A percentile compares a stretch with the other conserved stretches of the same genome.
Conservation (phyloP, 1,140 invertebrate genomes). For the Lepidurus couesii region DNA sequence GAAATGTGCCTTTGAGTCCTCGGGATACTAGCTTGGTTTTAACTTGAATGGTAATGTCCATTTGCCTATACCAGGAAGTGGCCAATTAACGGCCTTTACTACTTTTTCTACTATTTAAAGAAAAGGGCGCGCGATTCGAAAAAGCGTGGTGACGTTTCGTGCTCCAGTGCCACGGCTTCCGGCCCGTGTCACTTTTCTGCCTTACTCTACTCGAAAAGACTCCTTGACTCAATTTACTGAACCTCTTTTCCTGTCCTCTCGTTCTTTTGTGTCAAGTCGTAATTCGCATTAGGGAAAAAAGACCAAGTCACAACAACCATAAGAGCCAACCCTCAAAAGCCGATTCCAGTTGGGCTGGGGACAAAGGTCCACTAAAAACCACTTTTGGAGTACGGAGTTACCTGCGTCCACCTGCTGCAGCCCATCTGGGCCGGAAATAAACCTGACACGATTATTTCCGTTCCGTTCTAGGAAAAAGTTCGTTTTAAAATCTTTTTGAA, state of each 20-base stretch:
- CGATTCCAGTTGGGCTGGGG: neutral
- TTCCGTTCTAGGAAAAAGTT: neutral
- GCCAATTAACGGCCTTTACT: neutral
- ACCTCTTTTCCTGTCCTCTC: neutral
- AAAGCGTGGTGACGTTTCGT: neutral
- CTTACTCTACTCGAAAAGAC: neutral
- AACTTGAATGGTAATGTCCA: neutral
- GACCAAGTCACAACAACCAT: neutral
- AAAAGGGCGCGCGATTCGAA: neutral
- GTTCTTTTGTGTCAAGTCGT: neutral
- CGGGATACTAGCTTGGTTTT: neutral
- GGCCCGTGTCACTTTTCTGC: neutral
- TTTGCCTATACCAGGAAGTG: slow-evolving; percentile 1
- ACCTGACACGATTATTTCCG: neutral
- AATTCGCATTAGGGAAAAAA: neutral
- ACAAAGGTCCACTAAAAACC: neutral
- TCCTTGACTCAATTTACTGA: neutral
- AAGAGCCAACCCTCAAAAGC: neutral
- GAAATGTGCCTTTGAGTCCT: neutral
- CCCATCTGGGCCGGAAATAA: neutral
- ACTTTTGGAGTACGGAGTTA: neutral
- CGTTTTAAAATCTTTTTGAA: neutral
- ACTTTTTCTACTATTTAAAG: neutral
- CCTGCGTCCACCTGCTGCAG: neutral
- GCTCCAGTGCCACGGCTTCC: neutral